Base-by-base conservation (phyloP, 2,888 invertebrate genomes). In the Agrochola lota region DNA sequence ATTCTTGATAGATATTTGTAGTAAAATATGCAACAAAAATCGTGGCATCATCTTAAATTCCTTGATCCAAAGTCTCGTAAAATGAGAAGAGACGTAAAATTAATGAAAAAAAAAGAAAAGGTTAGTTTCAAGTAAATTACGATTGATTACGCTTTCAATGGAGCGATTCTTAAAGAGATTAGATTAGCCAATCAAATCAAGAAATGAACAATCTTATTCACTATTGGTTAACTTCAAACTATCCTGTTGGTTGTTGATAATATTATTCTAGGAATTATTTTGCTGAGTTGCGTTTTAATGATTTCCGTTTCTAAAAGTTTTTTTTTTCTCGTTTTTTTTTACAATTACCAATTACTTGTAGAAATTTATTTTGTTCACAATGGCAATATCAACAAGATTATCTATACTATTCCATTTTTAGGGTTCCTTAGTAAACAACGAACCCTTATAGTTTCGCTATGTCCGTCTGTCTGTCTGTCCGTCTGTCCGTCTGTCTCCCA, bases 121-220 rank as follows among this genome's bases (percentile, higher is more conserved):
- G 49, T 80, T 68, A 80, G 78, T 83, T 81, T 78, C 64, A 84
- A 87, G 72, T 78, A 78, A 85, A 89, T 89, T 75, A 77, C 84
- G 72, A 80, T 82, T 68, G 71, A 84, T 87, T 88, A n/a, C n/a
- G 84, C 76, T 81, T 84, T 84, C 82, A 85, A 83, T 86, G 83
- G 78, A 82, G 75, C 83, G 67, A 71, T 78, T 63, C 77, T 85
- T 83, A 78, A 78, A 80, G 67, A 80, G 86, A 87, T 89, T 86
- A 86, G 86, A 88, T 89, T 86, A 86, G 78, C 82, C 85, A 84
- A 83, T 90, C 85, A 87, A 90, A 90, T 88, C 83, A 87, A 81
- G 88, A 88, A 86, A 87, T 90, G 78, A 88, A 86, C 76, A 84
- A 77, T 87, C 85, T 85, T 83, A 81, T 85, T 87, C 80, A 78